Evolutionary conservation across 2,797 vertebrate genomes (phyloP), one percentile per base, ranked within the genome.

Genomic region (Crypturellus tataupa): DNA sequence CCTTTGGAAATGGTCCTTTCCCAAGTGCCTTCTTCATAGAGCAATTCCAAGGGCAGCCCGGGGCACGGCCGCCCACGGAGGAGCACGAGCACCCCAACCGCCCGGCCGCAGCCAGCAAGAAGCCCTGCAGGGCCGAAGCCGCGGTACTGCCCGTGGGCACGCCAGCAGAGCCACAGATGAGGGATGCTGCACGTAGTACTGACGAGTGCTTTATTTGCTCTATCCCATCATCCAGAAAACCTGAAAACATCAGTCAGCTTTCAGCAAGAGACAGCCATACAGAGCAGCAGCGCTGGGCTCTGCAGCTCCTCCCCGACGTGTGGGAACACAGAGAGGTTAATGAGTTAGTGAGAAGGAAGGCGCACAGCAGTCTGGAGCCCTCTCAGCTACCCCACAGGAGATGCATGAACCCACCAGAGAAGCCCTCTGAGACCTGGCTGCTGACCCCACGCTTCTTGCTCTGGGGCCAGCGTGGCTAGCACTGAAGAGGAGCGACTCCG

Each of bases 171-270:
- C 33, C 67, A 19, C n/a, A 87, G 25, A 65, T 6, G 1, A 90
- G 29, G 63, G 23, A 87, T 9, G 15, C 71, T 27, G 37, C 60
- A 64, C 33, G 27, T 79, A 79, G 59, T 68, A 64, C 40, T 93
- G 85, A 91, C 86, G 67, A 91, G 75, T 80, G 73, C 53, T 97
- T 97, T 96, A 97, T 96, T 97, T 33, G 23, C 31, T 87, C 9
- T 69, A 81, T n/a, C 91, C 68, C 55, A 67, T 73, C 90, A 67
- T 78, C 83, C 89, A 60, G 8, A 55, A 85, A 82, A 87, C 71
- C 68, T 64, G 67, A 75, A 73, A 71, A 63, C 68, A 81, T 16
- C 40, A 10, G 64, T 31, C 47, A 83, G 42, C 71, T 84, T 92
- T 72, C 81, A 85, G 84, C 85, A 81, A 72, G 56, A 91, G 64